These are phyloP conservation scores for Hypotaenidia philippensis DNA, from an alignment of 2,797 vertebrate species.

Conservation along the genomic window DNA sequence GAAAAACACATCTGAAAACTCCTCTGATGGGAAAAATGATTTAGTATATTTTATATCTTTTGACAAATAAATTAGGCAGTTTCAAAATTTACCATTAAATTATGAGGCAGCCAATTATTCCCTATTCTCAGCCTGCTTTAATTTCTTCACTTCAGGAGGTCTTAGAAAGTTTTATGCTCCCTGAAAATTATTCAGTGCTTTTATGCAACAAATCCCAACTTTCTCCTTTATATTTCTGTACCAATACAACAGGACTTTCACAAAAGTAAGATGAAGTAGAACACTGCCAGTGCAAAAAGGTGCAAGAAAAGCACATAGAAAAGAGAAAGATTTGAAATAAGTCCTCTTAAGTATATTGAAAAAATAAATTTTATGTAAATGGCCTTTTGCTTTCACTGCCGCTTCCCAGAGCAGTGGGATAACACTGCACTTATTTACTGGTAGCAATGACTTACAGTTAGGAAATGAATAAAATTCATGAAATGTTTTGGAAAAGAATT, in stretches of 20 bases:
- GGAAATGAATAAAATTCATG: neutral
- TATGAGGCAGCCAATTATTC: neutral
- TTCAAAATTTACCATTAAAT: conserved; percentile 21
- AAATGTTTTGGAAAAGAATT: neutral
- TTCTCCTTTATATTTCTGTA: neutral
- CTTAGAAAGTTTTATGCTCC: neutral
- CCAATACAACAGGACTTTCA: neutral
- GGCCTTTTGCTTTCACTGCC: neutral
- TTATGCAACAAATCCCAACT: neutral
- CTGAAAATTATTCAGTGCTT: neutral
- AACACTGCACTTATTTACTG: neutral
- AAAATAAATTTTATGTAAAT: neutral
- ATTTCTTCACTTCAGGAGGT: neutral
- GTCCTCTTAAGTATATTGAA: neutral
- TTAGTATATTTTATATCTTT: neutral
- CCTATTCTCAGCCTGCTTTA: neutral
- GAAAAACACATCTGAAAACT: neutral
- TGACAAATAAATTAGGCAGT: neutral
- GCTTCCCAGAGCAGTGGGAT: neutral
- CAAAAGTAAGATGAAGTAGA: neutral
- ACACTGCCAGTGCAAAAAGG: neutral
- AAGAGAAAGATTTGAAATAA: neutral
- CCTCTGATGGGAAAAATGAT: neutral
- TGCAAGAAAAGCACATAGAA: neutral
- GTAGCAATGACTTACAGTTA: neutral